Conservation (phyloP, 2,797 vertebrate species). For the Okamejei kenojei region DNA sequence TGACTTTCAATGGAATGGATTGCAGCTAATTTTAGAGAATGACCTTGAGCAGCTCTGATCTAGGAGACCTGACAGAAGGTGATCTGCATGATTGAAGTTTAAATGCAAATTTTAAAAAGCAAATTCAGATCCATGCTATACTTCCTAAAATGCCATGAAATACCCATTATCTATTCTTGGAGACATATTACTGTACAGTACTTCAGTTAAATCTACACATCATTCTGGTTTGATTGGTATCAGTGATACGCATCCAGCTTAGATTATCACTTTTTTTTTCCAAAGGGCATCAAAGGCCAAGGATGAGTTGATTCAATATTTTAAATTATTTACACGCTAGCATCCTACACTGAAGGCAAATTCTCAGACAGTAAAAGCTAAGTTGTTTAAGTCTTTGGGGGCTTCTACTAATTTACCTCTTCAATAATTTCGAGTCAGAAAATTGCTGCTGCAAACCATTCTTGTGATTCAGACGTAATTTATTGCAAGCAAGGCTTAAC, state of each 20-base stretch:
- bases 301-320: constrained; percentile 43
- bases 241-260: neutral
- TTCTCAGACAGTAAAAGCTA: constrained; percentile 44
- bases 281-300: neutral
- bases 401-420: constrained; percentile 52
- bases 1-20: too few species aligned
- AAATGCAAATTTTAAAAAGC: too few species aligned
- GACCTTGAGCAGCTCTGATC: too few species aligned
- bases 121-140: neutral
- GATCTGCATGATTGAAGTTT: too few species aligned
- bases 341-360: constrained; percentile 43
- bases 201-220: neutral
- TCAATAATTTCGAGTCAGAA: constrained; percentile 55
- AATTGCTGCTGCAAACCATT: constrained; percentile 49
- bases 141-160: neutral
- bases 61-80: too few species aligned
- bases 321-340: constrained; percentile 50
- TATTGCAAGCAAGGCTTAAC: constrained; percentile 47
- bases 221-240: neutral
- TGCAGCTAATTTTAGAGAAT: too few species aligned
- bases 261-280: neutral
- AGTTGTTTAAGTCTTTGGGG: constrained; percentile 52
- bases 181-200: neutral
- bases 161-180: neutral
- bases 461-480: constrained; percentile 50